Percentiles rank a stretch among this genome's conserved stretches.
phyloP scores from a whole-genome alignment of 2,797 vertebrate genomes.

The Gobio occitaniae region DNA sequence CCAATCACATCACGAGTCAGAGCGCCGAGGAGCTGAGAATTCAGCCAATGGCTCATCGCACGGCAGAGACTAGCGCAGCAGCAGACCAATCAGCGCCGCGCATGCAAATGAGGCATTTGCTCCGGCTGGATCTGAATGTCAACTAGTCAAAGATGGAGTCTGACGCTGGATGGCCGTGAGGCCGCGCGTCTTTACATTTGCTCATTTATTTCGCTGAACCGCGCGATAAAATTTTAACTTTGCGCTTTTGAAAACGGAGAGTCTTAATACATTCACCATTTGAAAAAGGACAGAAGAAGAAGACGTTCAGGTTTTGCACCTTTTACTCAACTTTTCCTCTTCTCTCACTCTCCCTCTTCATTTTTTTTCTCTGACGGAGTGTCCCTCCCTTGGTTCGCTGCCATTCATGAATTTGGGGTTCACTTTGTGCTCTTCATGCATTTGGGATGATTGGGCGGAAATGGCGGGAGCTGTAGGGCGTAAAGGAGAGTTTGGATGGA shows the following conservation, averaged over 20 bases:
- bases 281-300: constrained; percentile 60
- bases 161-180: constrained; percentile 87
- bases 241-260: constrained; percentile 55
- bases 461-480: constrained; percentile 78
- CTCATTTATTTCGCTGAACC: constrained; percentile 65
- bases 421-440: constrained; percentile 75
- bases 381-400: constrained; percentile 81
- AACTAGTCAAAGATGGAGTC: constrained; percentile 99
- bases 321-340: constrained; percentile 75
- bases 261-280: constrained; percentile 53
- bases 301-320: constrained; percentile 70
- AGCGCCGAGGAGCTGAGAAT: constrained; percentile 83
- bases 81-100: constrained; percentile 83
- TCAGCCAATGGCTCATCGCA: constrained; percentile 81
- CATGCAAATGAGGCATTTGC: constrained; percentile 87
- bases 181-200: constrained; percentile 79
- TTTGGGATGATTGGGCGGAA: constrained; percentile 75
- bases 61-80: constrained; percentile 87
- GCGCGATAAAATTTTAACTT: constrained; percentile 48
- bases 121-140: constrained; percentile 92
- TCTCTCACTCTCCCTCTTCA: constrained; percentile 55
- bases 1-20: constrained; percentile 80
- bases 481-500: constrained; percentile 74
- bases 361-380: constrained; percentile 69
- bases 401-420: constrained; percentile 78